A percentile compares a stretch with the other conserved stretches of the same genome.
These are phyloP conservation scores for Brachypalpus laphriformis DNA, from an alignment of 2,888 invertebrate genomes.

Conservation along the genomic window DNA sequence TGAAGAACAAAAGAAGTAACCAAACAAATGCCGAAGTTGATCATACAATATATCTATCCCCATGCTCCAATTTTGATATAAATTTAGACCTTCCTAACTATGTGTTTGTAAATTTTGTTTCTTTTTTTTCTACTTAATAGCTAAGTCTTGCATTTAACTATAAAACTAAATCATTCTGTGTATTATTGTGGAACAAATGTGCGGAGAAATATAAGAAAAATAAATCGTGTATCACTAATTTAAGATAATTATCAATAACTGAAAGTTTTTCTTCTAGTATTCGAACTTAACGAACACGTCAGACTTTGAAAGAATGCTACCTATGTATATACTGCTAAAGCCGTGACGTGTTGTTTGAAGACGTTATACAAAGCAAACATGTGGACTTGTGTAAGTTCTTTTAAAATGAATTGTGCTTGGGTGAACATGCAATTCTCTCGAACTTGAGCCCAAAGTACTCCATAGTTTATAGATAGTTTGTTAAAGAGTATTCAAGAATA, in stretches of 20 bases:
- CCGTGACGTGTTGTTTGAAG: neutral
- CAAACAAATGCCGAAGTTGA: constrained; percentile 13
- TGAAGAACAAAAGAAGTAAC: constrained; percentile 12
- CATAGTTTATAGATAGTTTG: too few relatives aligned
- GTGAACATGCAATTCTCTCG: too few relatives aligned
- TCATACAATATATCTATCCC: constrained; percentile 3
- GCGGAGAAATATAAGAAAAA: constrained; percentile 5
- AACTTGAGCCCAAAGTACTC: too few relatives aligned
- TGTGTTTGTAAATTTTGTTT: constrained; percentile 13
- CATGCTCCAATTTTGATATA: neutral
- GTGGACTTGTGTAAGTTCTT: too few relatives aligned
- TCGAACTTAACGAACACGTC: neutral
- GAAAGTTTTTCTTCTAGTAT: neutral
- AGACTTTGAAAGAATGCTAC: too few relatives aligned
- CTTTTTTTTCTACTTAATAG: constrained; percentile 4
- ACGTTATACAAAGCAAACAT: too few relatives aligned
- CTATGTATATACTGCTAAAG: neutral
- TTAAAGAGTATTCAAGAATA: too few relatives aligned
- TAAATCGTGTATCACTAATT: constrained; percentile 32
- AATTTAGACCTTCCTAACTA: neutral
- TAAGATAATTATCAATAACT: neutral
- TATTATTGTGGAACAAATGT: constrained; percentile 9
- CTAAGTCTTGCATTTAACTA: constrained; percentile 19
- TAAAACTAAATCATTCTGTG: constrained; percentile 18
- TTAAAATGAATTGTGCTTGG: too few relatives aligned